These are phyloP conservation scores for Acropternis orthonyx DNA, from an alignment of 2,797 vertebrate genomes.

Conservation along the genomic window DNA sequence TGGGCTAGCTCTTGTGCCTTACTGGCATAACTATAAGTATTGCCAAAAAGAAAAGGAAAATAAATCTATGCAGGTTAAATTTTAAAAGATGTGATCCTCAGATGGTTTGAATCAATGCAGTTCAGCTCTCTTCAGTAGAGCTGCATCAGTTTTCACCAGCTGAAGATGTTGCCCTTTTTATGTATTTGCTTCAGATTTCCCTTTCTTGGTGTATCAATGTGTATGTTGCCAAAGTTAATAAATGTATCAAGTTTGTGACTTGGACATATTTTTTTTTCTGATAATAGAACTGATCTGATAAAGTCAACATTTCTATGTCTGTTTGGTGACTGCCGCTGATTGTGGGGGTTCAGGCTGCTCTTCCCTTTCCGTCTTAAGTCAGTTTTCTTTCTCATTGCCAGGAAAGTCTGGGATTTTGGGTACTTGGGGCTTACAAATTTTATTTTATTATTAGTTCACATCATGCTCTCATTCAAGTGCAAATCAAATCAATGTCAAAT, in stretches of 20 bases:
- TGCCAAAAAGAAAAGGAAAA: slow-evolving; percentile 55
- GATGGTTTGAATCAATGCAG: slow-evolving; percentile 31
- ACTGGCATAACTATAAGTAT: slow-evolving; percentile 49
- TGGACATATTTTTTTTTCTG: slow-evolving; percentile 19
- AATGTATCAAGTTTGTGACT: slow-evolving; percentile 52
- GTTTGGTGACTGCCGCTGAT: not conserved
- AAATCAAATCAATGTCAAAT: not conserved
- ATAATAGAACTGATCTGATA: not conserved
- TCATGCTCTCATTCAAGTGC: not conserved
- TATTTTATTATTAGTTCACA: not conserved
- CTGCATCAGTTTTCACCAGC: slow-evolving; percentile 37
- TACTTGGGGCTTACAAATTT: not conserved
- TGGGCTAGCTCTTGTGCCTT: slow-evolving; percentile 59
- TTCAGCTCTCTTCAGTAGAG: slow-evolving; percentile 8
- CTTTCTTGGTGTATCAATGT: slow-evolving; percentile 30
- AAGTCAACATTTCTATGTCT: not conserved
- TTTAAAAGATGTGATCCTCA: slow-evolving; percentile 40
- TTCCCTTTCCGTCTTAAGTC: slow-evolving; percentile 3
- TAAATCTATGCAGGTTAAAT: slow-evolving; percentile 60
- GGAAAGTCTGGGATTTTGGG: not conserved
- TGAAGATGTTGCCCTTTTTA: slow-evolving; percentile 59
- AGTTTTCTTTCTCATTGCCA: slow-evolving; percentile 16
- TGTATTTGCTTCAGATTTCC: slow-evolving; percentile 43
- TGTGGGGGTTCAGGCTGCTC: not conserved
- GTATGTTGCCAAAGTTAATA: slow-evolving; percentile 60